Conservation (phyloP, 2,888 invertebrate species). For the Morpho deidamia region DNA sequence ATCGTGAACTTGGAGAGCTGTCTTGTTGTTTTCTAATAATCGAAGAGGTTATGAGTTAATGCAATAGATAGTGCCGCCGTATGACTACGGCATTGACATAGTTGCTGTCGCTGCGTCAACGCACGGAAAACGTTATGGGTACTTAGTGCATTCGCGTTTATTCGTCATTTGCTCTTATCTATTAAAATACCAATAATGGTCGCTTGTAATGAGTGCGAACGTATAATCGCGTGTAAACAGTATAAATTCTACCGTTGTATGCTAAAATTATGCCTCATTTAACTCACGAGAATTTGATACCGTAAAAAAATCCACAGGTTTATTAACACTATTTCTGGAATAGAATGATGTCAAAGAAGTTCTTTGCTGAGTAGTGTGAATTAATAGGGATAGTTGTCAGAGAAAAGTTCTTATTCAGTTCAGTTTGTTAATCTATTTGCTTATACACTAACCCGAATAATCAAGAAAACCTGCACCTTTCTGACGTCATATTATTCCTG, state of each 20-base stretch:
- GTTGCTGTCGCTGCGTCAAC: slow-evolving; percentile 56
- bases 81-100: slow-evolving; percentile 69
- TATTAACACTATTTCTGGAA: too few species aligned
- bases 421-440: too few species aligned
- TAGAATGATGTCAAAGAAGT: too few species aligned
- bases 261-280: neutral
- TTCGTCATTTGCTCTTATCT: neutral
- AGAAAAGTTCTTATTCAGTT: too few species aligned
- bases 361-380: too few species aligned
- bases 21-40: slow-evolving; percentile 34
- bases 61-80: slow-evolving; percentile 50
- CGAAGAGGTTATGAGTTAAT: slow-evolving; percentile 62
- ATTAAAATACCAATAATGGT: neutral
- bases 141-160: neutral
- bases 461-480: too few species aligned
- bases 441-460: too few species aligned
- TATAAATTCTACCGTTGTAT: neutral
- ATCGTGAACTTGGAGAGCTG: neutral
- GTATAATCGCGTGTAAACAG: too few species aligned
- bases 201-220: neutral
- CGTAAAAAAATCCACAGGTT: too few species aligned
- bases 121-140: slow-evolving; percentile 28
- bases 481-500: too few species aligned
- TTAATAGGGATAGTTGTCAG: too few species aligned
- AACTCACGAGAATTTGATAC: too few species aligned